These are phyloP conservation scores for Pomacea maculata DNA, from an alignment of 1,140 invertebrate species.

Conservation along the genomic window DNA sequence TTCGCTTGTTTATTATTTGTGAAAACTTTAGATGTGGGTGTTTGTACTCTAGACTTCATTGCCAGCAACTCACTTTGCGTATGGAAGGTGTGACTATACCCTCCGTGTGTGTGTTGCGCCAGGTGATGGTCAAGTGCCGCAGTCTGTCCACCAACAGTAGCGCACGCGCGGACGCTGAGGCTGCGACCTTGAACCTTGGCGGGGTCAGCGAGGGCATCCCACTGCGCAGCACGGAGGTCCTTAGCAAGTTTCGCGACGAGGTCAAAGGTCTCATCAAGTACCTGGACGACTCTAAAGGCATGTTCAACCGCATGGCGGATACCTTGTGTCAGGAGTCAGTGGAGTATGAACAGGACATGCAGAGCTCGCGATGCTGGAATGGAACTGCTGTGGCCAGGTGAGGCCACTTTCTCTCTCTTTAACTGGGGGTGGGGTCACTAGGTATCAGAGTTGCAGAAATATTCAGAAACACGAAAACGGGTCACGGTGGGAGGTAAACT, in stretches of 20 bases:
- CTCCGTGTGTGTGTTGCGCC: neutral
- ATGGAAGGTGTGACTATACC: neutral
- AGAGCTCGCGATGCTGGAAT: slow-evolving; percentile 30
- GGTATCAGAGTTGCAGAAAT: too few relatives aligned
- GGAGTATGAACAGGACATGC: slow-evolving; percentile 31
- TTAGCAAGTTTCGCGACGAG: slow-evolving; percentile 18
- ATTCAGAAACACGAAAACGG: too few relatives aligned
- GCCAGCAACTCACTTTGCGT: too few relatives aligned
- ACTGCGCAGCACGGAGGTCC: neutral
- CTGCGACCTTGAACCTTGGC: neutral
- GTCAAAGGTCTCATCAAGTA: slow-evolving; percentile 15
- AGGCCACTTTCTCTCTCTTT: neutral
- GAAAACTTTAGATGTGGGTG: too few relatives aligned
- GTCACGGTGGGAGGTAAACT: too few relatives aligned
- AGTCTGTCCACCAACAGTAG: neutral
- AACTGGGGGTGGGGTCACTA: too few relatives aligned
- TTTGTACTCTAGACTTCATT: too few relatives aligned
- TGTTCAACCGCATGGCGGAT: slow-evolving; percentile 28
- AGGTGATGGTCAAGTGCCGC: slow-evolving; percentile 14
- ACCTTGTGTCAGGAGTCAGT: slow-evolving; percentile 13
- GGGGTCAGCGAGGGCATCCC: neutral
- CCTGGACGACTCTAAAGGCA: slow-evolving; percentile 31
- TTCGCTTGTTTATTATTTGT: neutral
- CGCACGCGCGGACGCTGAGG: neutral
- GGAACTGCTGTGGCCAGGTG: slow-evolving; percentile 29